Base-by-base conservation (phyloP, 2,888 invertebrate genomes). In the Drosophila testacea region DNA sequence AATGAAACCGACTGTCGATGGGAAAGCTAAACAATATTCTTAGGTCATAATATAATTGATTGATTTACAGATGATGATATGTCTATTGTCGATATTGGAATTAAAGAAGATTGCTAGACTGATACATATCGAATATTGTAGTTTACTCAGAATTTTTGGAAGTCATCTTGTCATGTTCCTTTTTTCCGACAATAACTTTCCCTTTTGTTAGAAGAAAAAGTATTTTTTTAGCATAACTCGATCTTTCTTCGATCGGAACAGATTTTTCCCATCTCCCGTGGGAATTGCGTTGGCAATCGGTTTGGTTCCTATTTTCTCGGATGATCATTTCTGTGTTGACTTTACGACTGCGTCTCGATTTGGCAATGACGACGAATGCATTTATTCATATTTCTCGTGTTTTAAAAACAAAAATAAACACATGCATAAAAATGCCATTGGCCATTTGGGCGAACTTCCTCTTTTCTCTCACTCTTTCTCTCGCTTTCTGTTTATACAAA, bases 321-420 rank as follows among this genome's bases (percentile, higher is more conserved):
- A 34, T 56, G 56, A 56, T 56, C 46, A 28, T 46, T 46, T 56
- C 39, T 41, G 41, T 44, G 55, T 51, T 68, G 77, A 62, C 32
- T 72, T 72, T 63, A 51, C 34, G 67, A 38, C 68, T 62, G 62
- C 36, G 59, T 72, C 77, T 75, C 55, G 72, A 75, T 77, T 75
- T 75, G 77, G 77, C 77, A 76, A 75, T 75, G 75, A 75, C 75
- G 75, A 68, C 62, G 55, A 72, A 48, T 75, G 74, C 77, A 75
- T 63, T 52, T 60, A 60, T 72, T 72, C 59, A 60, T 47, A 60
- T 71, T 66, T 56, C 38, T 66, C 46, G 50, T 70, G 55, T 56
- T 55, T 57, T 57, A 59, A 50, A 71, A 68, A 68, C 67, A 48
- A 76, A 76, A 75, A 75, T 72, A 76, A 72, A 76, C 72, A 76